Percentiles rank a stretch among this genome's conserved stretches.
Evolutionary conservation across 2,113 vertebrate species (phyloP).

Genomic region (Tichodroma muraria): DNA sequence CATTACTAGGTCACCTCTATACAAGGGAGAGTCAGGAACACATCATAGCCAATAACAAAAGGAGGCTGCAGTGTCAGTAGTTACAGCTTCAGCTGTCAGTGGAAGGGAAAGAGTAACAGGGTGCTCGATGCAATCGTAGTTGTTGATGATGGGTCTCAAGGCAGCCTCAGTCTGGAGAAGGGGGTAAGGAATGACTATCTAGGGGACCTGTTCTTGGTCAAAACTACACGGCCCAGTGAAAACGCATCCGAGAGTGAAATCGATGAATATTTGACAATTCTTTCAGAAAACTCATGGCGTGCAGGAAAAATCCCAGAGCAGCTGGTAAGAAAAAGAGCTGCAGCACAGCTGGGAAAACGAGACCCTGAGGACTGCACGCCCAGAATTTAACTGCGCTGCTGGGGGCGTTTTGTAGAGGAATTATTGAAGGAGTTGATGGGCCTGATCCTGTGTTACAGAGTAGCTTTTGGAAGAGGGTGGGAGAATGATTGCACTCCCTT

Average conservation of each 20-base stretch:
- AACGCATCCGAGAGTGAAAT: not conserved
- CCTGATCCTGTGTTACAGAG: not conserved
- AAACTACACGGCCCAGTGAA: not conserved
- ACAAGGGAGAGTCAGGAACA: not conserved
- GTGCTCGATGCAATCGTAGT: not conserved
- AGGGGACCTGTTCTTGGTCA: not conserved
- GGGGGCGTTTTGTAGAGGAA: conserved; percentile 9
- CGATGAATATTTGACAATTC: not conserved
- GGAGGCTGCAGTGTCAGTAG: not conserved
- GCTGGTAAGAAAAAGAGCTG: not conserved
- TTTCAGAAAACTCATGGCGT: not conserved
- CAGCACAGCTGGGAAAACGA: not conserved
- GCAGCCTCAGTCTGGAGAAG: not conserved
- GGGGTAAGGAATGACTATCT: not conserved
- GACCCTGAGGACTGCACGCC: not conserved
- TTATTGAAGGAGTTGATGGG: not conserved
- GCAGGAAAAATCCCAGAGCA: not conserved
- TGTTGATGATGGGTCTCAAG: not conserved
- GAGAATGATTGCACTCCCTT: not conserved
- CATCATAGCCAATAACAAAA: not conserved
- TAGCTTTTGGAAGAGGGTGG: not conserved
- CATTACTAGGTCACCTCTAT: not conserved
- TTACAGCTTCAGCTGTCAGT: not conserved
- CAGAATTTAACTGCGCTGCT: not conserved
- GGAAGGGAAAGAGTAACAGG: not conserved